phyloP scores from a whole-genome alignment of 2,113 vertebrate genomes.

The Empidonax traillii region DNA sequence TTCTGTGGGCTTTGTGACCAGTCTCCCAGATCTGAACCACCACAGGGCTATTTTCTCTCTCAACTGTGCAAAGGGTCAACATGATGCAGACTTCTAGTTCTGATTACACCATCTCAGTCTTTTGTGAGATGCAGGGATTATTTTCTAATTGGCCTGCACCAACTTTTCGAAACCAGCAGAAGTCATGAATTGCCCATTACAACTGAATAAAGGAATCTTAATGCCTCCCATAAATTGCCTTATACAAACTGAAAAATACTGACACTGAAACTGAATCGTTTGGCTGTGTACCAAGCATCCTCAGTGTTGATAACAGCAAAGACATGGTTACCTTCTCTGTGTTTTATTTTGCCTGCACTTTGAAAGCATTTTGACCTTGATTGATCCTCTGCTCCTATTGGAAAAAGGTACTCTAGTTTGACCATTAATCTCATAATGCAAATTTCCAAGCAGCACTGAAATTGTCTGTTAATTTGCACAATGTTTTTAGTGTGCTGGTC shows the following conservation, averaged over 20 bases:
- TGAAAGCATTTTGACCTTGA: neutral
- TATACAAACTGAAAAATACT: neutral
- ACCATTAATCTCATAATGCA: neutral
- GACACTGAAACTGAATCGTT: neutral
- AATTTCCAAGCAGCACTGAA: neutral
- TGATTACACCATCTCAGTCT: neutral
- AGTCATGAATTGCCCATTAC: neutral
- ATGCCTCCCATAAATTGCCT: neutral
- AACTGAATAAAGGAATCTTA: neutral
- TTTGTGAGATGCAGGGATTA: neutral
- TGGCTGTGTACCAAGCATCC: neutral
- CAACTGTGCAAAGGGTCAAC: neutral
- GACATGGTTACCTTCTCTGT: neutral
- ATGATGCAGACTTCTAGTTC: neutral
- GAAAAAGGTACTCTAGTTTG: neutral
- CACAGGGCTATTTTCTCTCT: neutral
- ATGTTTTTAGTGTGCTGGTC: neutral
- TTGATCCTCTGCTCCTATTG: neutral
- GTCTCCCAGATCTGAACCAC: neutral
- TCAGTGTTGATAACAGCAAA: neutral
- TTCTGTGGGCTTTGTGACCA: neutral
- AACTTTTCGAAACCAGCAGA: neutral
- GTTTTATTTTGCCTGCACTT: neutral
- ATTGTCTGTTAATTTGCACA: neutral
- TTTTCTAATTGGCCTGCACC: neutral